phyloP scores from a whole-genome alignment of 2,888 invertebrate genomes.

The Trichogramma evanescens region DNA sequence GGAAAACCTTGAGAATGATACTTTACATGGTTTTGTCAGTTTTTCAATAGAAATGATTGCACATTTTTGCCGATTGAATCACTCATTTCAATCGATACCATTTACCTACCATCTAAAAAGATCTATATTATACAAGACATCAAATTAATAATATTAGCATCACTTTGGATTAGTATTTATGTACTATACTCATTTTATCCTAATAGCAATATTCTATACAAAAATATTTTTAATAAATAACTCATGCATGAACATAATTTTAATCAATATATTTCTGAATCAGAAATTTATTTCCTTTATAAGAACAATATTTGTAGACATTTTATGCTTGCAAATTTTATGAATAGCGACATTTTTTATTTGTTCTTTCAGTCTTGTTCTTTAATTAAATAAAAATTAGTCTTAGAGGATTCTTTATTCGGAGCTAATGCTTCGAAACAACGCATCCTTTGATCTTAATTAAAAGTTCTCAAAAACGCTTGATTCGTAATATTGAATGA shows the following conservation, averaged over 20 bases:
- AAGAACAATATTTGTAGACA: too few relatives aligned
- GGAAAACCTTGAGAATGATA: slow-evolving; percentile 8
- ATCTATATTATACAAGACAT: slow-evolving; percentile 23
- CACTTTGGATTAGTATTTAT: slow-evolving; percentile 7
- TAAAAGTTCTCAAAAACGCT: too few relatives aligned
- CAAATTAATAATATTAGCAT: slow-evolving; percentile 22
- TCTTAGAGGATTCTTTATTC: slow-evolving; percentile 36
- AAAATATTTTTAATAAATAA: too few relatives aligned
- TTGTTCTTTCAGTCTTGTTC: slow-evolving; percentile 38
- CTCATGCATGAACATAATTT: neutral
- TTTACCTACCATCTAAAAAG: slow-evolving; percentile 20
- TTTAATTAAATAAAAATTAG: slow-evolving; percentile 37
- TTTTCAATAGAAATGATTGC: slow-evolving; percentile 17
- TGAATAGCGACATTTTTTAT: slow-evolving; percentile 3
- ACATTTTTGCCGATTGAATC: slow-evolving; percentile 16
- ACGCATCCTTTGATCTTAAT: slow-evolving; percentile 2
- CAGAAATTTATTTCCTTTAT: neutral
- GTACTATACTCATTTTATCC: slow-evolving; percentile 1
- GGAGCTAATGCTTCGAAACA: slow-evolving; percentile 34
- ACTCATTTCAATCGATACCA: slow-evolving; percentile 8
- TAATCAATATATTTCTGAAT: neutral
- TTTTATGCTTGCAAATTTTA: too few relatives aligned
- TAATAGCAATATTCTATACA: neutral
- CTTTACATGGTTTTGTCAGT: slow-evolving; percentile 1
- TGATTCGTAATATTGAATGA: too few relatives aligned